Conservation (phyloP, 2,888 invertebrate genomes). For the Lypha dubia region DNA sequence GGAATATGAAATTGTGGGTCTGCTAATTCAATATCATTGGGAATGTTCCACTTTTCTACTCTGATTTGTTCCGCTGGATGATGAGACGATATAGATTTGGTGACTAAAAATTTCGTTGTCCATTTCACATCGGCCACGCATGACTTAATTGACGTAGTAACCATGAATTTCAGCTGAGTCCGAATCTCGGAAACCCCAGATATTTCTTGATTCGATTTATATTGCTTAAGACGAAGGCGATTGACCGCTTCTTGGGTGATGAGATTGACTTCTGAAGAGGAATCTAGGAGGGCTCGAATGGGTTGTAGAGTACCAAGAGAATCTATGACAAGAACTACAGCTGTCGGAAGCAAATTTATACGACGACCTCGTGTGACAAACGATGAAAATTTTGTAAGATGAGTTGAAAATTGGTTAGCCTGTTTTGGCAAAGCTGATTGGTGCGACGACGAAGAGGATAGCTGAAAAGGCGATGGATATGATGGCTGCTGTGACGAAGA, state of each 20-base stretch:
- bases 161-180: neutral
- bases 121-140: constrained; percentile 28
- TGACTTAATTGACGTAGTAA: constrained; percentile 12
- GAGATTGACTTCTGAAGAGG: constrained; percentile 18
- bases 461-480: neutral
- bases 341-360: constrained; percentile 26
- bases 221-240: constrained; percentile 17
- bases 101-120: constrained; percentile 43
- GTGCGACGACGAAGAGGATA: too few species aligned
- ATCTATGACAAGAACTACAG: constrained; percentile 40
- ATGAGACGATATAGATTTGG: constrained; percentile 35
- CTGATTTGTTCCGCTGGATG: constrained; percentile 15
- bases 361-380: constrained; percentile 23
- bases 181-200: constrained; percentile 18
- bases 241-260: constrained; percentile 1
- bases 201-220: constrained; percentile 14
- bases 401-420: neutral
- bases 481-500: neutral
- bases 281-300: constrained; percentile 31
- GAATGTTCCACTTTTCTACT: neutral
- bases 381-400: constrained; percentile 4
- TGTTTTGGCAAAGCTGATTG: too few species aligned
- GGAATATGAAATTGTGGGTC: constrained; percentile 15
- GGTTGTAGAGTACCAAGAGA: constrained; percentile 37
- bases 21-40: constrained; percentile 15